Percentiles rank a stretch among this genome's conserved stretches.
Conservation (phyloP, 1,140 invertebrate species). For the Drosophila parvula region DNA sequence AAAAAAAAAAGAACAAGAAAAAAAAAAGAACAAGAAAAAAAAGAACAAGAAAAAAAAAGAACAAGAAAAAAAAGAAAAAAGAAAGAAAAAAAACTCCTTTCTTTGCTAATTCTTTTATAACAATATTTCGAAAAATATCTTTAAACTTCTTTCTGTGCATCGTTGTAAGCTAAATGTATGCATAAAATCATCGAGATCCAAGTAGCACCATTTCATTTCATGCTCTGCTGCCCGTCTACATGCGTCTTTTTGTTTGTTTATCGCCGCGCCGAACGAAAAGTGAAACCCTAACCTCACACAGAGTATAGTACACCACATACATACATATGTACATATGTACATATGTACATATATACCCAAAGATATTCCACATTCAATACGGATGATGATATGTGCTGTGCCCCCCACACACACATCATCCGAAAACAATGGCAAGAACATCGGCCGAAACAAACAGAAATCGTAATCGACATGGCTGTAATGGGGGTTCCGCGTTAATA, state of each 20-base stretch:
- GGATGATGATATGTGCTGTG: background rate
- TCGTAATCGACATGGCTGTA: constrained; percentile 52
- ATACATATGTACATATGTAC: no score
- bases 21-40: no score
- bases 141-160: constrained; percentile 1
- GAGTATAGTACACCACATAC: constrained; percentile 1
- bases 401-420: background rate
- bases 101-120: background rate
- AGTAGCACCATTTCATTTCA: constrained; percentile 60
- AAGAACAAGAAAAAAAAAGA: no score
- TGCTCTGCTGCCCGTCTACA: constrained; percentile 42
- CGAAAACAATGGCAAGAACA: constrained; percentile 22
- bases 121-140: background rate
- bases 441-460: constrained; percentile 22
- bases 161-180: constrained; percentile 16
- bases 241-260: constrained; percentile 48
- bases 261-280: constrained; percentile 31
- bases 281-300: constrained; percentile 65
- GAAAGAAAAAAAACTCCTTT: no score
- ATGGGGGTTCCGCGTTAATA: constrained; percentile 72
- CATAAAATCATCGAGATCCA: constrained; percentile 31
- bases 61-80: no score
- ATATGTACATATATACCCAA: background rate
- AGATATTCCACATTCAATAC: constrained; percentile 31
- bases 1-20: no score